phyloP scores from a whole-genome alignment of 2,113 vertebrate genomes.

The Coregonus clupeaformis region DNA sequence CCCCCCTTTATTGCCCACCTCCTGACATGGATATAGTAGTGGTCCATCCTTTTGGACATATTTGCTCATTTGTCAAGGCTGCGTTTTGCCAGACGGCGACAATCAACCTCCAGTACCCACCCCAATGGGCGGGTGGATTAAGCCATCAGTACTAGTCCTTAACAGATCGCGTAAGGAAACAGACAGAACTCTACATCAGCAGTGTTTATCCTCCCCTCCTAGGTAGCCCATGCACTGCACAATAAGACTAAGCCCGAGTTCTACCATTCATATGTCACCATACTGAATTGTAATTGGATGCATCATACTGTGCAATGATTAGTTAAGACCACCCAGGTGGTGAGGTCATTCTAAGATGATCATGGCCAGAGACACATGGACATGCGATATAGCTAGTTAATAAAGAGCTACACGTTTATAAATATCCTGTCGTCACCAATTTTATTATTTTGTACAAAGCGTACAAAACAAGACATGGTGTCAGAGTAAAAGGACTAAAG shows the following conservation, averaged over 20 bases:
- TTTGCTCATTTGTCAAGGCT: constrained; percentile 43
- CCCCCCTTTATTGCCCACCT: constrained; percentile 1
- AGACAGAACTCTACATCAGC: background rate
- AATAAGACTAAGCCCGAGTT: background rate
- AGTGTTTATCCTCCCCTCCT: background rate
- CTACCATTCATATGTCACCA: too few species aligned
- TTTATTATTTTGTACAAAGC: too few species aligned
- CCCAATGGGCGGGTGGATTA: constrained; percentile 46
- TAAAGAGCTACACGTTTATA: too few species aligned
- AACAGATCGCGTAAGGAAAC: constrained; percentile 21
- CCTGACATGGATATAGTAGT: background rate
- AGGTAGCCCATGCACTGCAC: background rate
- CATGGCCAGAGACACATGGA: too few species aligned
- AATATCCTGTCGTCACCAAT: too few species aligned
- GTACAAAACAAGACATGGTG: too few species aligned
- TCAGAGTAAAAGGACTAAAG: too few species aligned
- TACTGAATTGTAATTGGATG: too few species aligned
- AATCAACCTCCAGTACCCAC: constrained; percentile 48
- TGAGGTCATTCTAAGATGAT: too few species aligned
- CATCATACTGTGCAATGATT: too few species aligned
- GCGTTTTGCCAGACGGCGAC: constrained; percentile 16
- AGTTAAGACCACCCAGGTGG: too few species aligned
- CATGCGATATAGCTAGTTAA: too few species aligned
- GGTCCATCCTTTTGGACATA: constrained; percentile 1
- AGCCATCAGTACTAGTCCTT: constrained; percentile 12